A percentile compares a stretch with the other conserved stretches of the same genome.
Conservation (phyloP, 2,113 vertebrate species). For the Monarcha castaneiventris region DNA sequence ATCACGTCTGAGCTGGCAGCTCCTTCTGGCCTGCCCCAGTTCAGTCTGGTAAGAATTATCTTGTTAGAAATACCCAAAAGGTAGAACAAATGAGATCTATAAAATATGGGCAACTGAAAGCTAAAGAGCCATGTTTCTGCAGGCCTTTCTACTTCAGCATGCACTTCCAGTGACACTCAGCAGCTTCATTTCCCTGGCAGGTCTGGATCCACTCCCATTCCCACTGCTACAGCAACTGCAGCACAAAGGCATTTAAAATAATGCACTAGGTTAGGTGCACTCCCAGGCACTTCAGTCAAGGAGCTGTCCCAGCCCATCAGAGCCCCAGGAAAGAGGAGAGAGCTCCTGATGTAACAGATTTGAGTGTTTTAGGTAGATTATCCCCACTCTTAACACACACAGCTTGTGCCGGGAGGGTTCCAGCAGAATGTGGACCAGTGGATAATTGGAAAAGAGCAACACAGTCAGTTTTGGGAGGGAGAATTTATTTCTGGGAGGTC, state of each 20-base stretch:
- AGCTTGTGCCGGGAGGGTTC: not conserved
- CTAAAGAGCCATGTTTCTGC: not conserved
- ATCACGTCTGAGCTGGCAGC: not conserved
- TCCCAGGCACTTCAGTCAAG: not conserved
- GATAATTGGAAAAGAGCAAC: not conserved
- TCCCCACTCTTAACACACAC: not conserved
- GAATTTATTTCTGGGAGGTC: not conserved
- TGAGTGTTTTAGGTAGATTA: not conserved
- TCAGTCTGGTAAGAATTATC: not conserved
- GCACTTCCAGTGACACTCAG: not conserved
- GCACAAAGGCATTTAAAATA: not conserved
- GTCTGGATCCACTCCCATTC: not conserved
- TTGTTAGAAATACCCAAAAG: not conserved
- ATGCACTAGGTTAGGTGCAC: not conserved
- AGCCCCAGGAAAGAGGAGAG: not conserved
- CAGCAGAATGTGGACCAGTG: not conserved
- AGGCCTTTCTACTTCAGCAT: not conserved
- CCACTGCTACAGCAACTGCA: not conserved
- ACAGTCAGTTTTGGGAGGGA: not conserved
- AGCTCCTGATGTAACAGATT: not conserved
- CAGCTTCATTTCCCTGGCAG: not conserved
- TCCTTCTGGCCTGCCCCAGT: not conserved
- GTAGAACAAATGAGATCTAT: not conserved
- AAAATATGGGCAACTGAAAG: not conserved
- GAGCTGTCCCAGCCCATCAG: not conserved